Evolutionary conservation across 2,888 invertebrate species (phyloP).

Genomic region (Cremastinae sp.): DNA sequence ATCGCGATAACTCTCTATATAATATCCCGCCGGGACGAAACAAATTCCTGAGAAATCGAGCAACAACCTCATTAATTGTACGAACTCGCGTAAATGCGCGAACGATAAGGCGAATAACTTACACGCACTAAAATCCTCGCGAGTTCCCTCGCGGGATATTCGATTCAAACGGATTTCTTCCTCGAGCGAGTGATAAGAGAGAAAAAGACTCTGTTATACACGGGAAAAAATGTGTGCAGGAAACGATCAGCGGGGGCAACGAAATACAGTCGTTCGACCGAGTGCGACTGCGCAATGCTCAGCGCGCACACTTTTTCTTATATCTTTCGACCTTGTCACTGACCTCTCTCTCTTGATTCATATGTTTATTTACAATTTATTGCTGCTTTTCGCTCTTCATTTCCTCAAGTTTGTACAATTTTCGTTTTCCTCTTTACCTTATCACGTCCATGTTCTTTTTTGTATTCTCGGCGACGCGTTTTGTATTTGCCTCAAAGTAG

Average conservation of each 20-base stretch:
- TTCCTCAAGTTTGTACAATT: too few relatives aligned
- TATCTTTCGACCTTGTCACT: too few relatives aligned
- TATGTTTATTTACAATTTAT: too few relatives aligned
- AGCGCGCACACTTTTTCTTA: too few relatives aligned
- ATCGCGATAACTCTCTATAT: constrained; percentile 10
- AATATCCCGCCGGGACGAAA: constrained; percentile 11
- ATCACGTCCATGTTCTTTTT: too few relatives aligned
- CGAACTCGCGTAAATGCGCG: neutral
- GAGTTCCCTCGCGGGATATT: neutral
- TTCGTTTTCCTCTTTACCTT: too few relatives aligned
- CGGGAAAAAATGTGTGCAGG: constrained; percentile 43
- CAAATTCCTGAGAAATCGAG: constrained; percentile 7
- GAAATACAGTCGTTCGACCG: too few relatives aligned
- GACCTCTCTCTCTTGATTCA: constrained; percentile 44
- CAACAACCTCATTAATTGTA: constrained; percentile 26
- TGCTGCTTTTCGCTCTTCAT: too few relatives aligned
- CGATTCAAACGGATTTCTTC: constrained; percentile 39
- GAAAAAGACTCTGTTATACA: constrained; percentile 3
- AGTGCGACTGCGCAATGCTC: too few relatives aligned
- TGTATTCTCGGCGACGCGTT: too few relatives aligned
- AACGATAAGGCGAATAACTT: constrained; percentile 17
- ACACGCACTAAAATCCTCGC: constrained; percentile 5
- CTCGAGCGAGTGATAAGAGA: constrained; percentile 24
- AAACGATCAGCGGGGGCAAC: too few relatives aligned
- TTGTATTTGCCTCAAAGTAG: neutral